phyloP scores from a whole-genome alignment of 2,888 invertebrate genomes.

The Oscheius onirici region DNA sequence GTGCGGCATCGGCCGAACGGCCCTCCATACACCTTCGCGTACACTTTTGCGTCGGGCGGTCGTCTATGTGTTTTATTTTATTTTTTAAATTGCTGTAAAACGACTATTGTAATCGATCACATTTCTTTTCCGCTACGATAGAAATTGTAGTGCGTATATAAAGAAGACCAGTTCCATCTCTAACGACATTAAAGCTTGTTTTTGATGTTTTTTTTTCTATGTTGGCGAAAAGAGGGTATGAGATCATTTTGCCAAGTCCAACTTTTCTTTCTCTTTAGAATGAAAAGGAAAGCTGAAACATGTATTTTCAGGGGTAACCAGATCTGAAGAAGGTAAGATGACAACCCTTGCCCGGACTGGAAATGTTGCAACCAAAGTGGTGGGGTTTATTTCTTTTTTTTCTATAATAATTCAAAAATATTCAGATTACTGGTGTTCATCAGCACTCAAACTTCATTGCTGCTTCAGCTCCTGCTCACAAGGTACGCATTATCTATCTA shows the following conservation, averaged over 20 bases:
- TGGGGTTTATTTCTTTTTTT: slow-evolving; percentile 36
- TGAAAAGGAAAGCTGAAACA: too few relatives aligned
- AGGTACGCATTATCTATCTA: slow-evolving; percentile 32
- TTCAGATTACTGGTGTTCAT: slow-evolving; percentile 58
- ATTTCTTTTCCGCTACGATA: too few relatives aligned
- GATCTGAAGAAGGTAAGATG: slow-evolving; percentile 44
- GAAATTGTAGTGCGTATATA: too few relatives aligned
- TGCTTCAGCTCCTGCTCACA: slow-evolving; percentile 45
- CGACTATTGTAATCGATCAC: too few relatives aligned
- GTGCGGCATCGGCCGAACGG: neutral
- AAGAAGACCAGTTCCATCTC: too few relatives aligned
- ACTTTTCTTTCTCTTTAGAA: too few relatives aligned
- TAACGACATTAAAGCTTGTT: neutral
- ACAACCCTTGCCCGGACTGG: slow-evolving; percentile 60
- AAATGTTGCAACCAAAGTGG: slow-evolving; percentile 58
- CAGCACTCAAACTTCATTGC: slow-evolving; percentile 51
- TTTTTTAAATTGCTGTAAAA: slow-evolving; percentile 11
- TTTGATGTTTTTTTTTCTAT: neutral
- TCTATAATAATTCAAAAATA: neutral
- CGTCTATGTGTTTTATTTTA: neutral
- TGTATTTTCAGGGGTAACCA: slow-evolving; percentile 36
- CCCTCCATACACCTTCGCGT: slow-evolving; percentile 1
- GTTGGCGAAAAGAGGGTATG: too few relatives aligned
- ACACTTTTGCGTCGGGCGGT: slow-evolving; percentile 16
- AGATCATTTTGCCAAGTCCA: too few relatives aligned